Evolutionary conservation across 1,140 invertebrate species (phyloP), one percentile per base, ranked within the genome.

Genomic region (Conopomorpha cramerella): DNA sequence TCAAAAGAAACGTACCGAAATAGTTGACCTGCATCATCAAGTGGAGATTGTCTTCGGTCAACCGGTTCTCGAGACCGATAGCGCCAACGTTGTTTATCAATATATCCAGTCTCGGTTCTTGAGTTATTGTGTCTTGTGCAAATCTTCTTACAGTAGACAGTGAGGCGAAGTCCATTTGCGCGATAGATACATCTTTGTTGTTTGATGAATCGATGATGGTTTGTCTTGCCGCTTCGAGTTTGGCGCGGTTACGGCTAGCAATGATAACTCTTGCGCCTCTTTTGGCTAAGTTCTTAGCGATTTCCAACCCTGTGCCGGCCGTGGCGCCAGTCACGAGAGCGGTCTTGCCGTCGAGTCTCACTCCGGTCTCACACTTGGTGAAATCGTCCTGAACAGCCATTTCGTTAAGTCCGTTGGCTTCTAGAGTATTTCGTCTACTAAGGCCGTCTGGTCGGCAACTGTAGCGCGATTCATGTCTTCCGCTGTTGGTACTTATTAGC

Each of bases 281-380:
- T 44, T 59, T 72, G 1, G 86, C 88, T 43, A 92, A 64, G 38
- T 84, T 82, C 38, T 66, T 50, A 0, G 84, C 86, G 16, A 87
- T 86, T 66, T 89, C 89, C 67, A 86, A 86, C 8, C 92, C 92
- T 49, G 94, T 91, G 1, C 92, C 92, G 36, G 83, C 83, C 63
- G 89, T 93, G 8, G 86, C 84, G 29, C 92, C 91, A 14, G 91
- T 93, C 18, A 94, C 70, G 18, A 94, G 81, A 2, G 85, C 80
- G 11, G 87, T 79, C 78, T 92, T 91, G 1, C 79, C 83, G 35
- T 82, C 63, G 0, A 84, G 30, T 15, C 41, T 45, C 2, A n/a
- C n/a, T n/a, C n/a, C n/a, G n/a, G n/a, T n/a, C n/a, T n/a, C n/a
- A n/a, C n/a, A n/a, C n/a, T n/a, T n/a, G n/a, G n/a, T n/a, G n/a